phyloP scores from a whole-genome alignment of 2,888 invertebrate species.

The Trichogramma dendrolimi region DNA sequence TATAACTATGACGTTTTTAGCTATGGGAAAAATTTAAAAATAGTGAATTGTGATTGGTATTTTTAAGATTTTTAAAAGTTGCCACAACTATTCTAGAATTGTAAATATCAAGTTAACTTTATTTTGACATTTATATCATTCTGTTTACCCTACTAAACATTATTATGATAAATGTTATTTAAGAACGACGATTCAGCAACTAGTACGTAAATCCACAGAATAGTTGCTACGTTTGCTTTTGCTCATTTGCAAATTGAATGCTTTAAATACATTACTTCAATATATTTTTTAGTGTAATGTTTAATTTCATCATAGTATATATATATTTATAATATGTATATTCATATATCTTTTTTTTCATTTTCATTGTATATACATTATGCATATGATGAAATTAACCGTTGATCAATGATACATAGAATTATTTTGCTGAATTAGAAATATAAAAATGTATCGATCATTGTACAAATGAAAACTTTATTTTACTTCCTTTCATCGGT shows the following conservation, averaged over 20 bases:
- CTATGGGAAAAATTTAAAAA: not conserved
- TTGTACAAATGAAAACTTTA: too few species aligned
- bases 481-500: too few species aligned
- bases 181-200: slow-evolving; percentile 49
- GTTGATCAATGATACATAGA: slow-evolving; percentile 49
- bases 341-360: slow-evolving; percentile 35
- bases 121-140: slow-evolving; percentile 39
- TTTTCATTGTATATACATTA: slow-evolving; percentile 40
- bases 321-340: slow-evolving; percentile 47
- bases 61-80: slow-evolving; percentile 3
- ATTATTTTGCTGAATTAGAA: slow-evolving; percentile 33
- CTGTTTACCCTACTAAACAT: slow-evolving; percentile 32
- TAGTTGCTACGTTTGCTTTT: slow-evolving; percentile 34
- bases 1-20: slow-evolving; percentile 4
- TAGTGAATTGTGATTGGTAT: not conserved
- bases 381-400: slow-evolving; percentile 6
- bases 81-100: slow-evolving; percentile 17
- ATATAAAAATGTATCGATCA: too few species aligned
- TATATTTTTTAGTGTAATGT: slow-evolving; percentile 34
- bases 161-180: slow-evolving; percentile 35
- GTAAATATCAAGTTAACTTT: slow-evolving; percentile 40
- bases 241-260: slow-evolving; percentile 45
- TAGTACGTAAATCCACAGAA: slow-evolving; percentile 44
- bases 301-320: slow-evolving; percentile 43
- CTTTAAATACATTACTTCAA: slow-evolving; percentile 33